Percentiles rank a stretch among this genome's conserved stretches.
phyloP scores from a whole-genome alignment of 1,140 invertebrate species.

The silkworm (Bombyx mori) region DNA sequence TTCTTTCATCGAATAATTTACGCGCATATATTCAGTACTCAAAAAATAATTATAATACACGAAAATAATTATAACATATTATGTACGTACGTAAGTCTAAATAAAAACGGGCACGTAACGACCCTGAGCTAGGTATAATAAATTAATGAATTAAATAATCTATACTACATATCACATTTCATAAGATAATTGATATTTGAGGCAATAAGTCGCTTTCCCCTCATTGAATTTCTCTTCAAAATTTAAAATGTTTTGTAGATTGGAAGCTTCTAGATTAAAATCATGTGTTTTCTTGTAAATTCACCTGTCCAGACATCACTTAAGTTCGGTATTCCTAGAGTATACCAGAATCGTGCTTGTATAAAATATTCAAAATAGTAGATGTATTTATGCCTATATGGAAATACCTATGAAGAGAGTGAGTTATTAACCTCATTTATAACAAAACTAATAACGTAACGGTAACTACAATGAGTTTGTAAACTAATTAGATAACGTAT shows the following conservation, averaged over 20 bases:
- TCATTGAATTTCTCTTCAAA: constrained; percentile 12
- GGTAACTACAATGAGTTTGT: too few relatives aligned
- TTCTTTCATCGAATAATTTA: constrained; percentile 23
- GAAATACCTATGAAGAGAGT: constrained; percentile 27
- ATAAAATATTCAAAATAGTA: too few relatives aligned
- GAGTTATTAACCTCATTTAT: constrained; percentile 54
- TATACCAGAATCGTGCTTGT: too few relatives aligned
- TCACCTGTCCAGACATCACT: too few relatives aligned
- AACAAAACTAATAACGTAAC: constrained; percentile 6
- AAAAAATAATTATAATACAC: neutral
- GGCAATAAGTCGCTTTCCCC: constrained; percentile 61
- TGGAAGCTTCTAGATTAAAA: too few relatives aligned
- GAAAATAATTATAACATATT: neutral
- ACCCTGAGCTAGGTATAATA: neutral
- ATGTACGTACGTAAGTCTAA: neutral
- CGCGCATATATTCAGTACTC: constrained; percentile 35
- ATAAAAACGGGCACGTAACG: neutral
- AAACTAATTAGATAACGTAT: too few relatives aligned
- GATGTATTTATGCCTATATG: too few relatives aligned
- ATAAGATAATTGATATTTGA: too few relatives aligned
- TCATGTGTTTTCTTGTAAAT: too few relatives aligned
- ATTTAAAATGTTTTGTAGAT: too few relatives aligned
- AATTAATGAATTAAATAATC: neutral
- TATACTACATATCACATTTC: constrained; percentile 10
- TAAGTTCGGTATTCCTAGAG: too few relatives aligned